Percentiles rank a stretch among this genome's conserved stretches.
phyloP scores from a whole-genome alignment of 2,113 vertebrate species.

The Brachyhypopomus occidentalis region DNA sequence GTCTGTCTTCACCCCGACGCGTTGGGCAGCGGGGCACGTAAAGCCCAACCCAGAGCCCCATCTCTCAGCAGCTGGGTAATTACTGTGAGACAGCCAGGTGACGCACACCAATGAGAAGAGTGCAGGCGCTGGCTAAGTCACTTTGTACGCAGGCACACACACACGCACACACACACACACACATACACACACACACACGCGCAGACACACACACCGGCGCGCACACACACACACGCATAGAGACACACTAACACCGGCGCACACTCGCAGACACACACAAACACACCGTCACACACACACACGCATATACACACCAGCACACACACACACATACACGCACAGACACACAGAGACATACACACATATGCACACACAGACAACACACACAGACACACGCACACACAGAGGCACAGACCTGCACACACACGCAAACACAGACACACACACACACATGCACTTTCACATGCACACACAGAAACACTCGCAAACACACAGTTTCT shows the following conservation, averaged over 20 bases:
- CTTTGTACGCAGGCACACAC: slow-evolving; percentile 5
- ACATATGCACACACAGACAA: not conserved
- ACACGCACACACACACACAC: not conserved
- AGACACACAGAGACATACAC: not conserved
- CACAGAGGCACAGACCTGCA: too few relatives aligned
- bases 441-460: not conserved
- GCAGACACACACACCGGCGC: not conserved
- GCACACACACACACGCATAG: not conserved
- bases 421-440: not conserved
- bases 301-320: not conserved
- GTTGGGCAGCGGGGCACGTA: slow-evolving; percentile 72
- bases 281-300: slow-evolving; percentile 10
- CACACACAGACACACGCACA: not conserved
- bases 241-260: not conserved
- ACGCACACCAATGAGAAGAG: slow-evolving; percentile 64
- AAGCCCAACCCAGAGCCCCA: slow-evolving; percentile 64
- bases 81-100: slow-evolving; percentile 73
- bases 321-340: not conserved
- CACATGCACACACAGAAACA: not conserved
- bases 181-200: not conserved
- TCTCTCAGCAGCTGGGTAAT: slow-evolving; percentile 75
- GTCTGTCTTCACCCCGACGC: slow-evolving; percentile 59
- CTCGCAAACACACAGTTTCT: not conserved
- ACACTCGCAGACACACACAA: not conserved
- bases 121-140: slow-evolving; percentile 46